Percentiles rank a stretch among this genome's conserved stretches.
Evolutionary conservation across 1,140 invertebrate species (phyloP).

Genomic region (Homarus americanus): DNA sequence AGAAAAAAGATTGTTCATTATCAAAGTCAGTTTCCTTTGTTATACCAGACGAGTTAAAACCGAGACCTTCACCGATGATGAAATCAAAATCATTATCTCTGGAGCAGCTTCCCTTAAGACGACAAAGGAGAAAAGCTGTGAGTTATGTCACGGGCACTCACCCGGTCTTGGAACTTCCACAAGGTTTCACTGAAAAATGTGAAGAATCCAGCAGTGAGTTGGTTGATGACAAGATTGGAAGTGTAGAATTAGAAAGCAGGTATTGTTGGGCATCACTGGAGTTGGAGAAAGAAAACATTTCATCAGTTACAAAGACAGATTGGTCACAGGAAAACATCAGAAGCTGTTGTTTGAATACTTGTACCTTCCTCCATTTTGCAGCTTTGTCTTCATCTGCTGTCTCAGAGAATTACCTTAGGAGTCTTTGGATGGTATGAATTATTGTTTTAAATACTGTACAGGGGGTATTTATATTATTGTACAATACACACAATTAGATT

Average conservation of each 20-base stretch:
- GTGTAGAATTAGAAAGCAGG: background rate
- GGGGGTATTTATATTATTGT: too few species aligned
- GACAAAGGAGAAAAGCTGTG: constrained; percentile 29
- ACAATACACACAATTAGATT: too few species aligned
- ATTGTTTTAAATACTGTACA: background rate
- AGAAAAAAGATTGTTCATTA: background rate
- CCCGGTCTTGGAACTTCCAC: constrained; percentile 2
- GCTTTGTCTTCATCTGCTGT: background rate
- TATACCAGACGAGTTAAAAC: background rate
- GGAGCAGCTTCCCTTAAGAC: background rate
- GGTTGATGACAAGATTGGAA: background rate
- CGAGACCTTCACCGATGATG: background rate
- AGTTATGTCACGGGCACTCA: constrained; percentile 2
- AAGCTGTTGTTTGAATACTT: background rate
- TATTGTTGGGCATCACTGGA: background rate
- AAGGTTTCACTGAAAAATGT: background rate
- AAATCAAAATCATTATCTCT: background rate
- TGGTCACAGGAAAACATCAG: background rate
- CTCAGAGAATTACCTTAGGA: background rate
- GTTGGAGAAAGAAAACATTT: background rate
- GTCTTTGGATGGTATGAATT: constrained; percentile 19
- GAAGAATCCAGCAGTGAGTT: background rate
- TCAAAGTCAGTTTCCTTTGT: constrained; percentile 3
- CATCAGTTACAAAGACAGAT: background rate
- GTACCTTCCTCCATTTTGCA: background rate